Evolutionary conservation across 1,140 invertebrate species (phyloP).

Genomic region (Rhizoglyphus robini): DNA sequence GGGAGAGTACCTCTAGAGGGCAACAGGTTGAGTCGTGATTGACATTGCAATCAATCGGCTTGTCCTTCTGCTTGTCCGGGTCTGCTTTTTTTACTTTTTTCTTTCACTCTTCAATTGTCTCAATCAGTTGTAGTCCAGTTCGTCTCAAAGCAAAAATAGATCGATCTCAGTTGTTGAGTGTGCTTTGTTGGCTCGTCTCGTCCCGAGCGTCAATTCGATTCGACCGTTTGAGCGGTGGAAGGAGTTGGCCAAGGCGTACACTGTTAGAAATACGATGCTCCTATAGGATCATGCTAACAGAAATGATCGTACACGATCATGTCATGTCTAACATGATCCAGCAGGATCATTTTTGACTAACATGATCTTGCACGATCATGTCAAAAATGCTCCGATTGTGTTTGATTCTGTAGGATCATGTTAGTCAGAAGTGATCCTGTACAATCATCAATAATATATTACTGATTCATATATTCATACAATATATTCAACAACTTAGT

Average conservation of each 20-base stretch:
- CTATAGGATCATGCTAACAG: too few relatives aligned
- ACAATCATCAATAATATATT: background rate
- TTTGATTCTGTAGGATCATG: too few relatives aligned
- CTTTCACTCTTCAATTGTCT: background rate
- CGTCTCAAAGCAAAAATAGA: background rate
- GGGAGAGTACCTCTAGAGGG: too few relatives aligned
- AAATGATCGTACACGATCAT: too few relatives aligned
- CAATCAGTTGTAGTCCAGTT: background rate
- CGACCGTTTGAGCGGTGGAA: background rate
- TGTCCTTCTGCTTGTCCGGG: too few relatives aligned
- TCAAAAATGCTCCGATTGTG: too few relatives aligned
- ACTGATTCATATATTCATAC: background rate
- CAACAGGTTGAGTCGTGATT: too few relatives aligned
- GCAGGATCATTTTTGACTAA: too few relatives aligned
- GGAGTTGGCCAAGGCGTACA: conserved; percentile 11
- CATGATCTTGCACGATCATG: background rate
- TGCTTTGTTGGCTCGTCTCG: background rate
- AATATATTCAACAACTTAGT: background rate
- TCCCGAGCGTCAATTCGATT: background rate
- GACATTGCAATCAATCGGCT: too few relatives aligned
- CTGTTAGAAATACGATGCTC: too few relatives aligned
- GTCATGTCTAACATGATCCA: too few relatives aligned
- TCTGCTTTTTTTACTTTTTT: background rate
- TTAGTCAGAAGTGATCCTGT: too few relatives aligned
- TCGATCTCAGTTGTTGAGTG: background rate